Evolutionary conservation across 2,113 vertebrate genomes (phyloP), one percentile per base, ranked within the genome.

Genomic region (Grus americana): DNA sequence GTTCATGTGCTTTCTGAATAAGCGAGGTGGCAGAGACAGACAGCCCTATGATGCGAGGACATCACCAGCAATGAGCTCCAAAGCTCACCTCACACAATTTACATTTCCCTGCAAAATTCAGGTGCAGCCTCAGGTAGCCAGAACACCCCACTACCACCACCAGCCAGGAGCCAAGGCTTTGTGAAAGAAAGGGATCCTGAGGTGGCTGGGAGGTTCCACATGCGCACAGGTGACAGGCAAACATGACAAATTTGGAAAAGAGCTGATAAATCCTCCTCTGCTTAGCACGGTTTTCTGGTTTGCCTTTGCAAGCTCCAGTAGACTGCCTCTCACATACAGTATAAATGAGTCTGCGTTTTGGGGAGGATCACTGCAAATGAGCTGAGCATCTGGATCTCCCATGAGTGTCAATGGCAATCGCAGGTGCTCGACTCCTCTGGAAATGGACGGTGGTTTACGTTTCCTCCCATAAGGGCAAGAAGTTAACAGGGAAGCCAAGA

Each of bases 171-270:
- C 29, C 67, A 74, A 52, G 15, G 18, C 24, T 57, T 74, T 0
- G 0, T 0, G 1, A 79, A 47, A 42, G 36, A 26, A 59, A 65
- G 38, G 29, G 61, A 65, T 54, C 23, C 30, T 0, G 0, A 44
- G 18, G 50, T 46, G 30, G 12, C 79, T 82, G 22, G 22, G 26
- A 86, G 38, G 42, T 63, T 1, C 1, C 71, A 49, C 0, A 0
- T 42, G 49, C 76, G 57, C 20, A 59, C 34, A 49, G 54, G 55
- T 4, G 6, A 62, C 7, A 50, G n/a, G 11, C 46, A 90, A 65
- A 75, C 10, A 30, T 17, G 38, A 46, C 34, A 93, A 42, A 73
- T 59, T 27, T 74, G 55, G 50, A 86, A 86, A 14, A 86, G 49
- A 44, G n/a, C 20, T 5, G 9, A 55, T 44, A 74, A 83, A 75